phyloP scores from a whole-genome alignment of 1,140 invertebrate genomes.

The Micrasema longulum region DNA sequence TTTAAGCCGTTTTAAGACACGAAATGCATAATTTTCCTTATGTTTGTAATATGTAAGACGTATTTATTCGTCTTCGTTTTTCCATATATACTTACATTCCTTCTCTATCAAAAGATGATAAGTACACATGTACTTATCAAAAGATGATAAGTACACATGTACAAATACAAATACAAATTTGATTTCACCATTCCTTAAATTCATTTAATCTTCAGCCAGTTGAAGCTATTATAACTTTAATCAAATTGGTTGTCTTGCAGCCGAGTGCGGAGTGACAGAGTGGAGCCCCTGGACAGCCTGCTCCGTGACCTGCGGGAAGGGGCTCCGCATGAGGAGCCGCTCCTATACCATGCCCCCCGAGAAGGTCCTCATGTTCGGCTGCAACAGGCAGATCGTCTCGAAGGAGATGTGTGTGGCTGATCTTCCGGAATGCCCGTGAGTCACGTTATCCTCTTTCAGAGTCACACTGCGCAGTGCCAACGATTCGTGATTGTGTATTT shows the following conservation, averaged over 20 bases:
- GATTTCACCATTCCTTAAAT: not conserved
- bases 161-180: not conserved
- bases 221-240: not conserved
- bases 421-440: conserved; percentile 78
- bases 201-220: too few relatives aligned
- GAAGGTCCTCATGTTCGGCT: conserved; percentile 81
- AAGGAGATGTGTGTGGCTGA: conserved; percentile 89
- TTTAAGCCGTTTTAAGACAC: too few relatives aligned
- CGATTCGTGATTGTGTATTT: too few relatives aligned
- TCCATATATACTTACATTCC: too few relatives aligned
- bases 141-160: too few relatives aligned
- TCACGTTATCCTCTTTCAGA: too few relatives aligned
- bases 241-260: conserved; percentile 66
- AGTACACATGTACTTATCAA: too few relatives aligned
- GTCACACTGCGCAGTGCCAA: too few relatives aligned
- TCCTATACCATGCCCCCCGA: conserved; percentile 78
- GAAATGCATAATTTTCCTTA: too few relatives aligned
- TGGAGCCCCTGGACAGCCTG: conserved; percentile 84
- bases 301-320: conserved; percentile 90
- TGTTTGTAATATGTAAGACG: too few relatives aligned
- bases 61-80: too few relatives aligned
- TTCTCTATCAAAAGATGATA: too few relatives aligned
- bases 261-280: conserved; percentile 81
- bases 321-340: conserved; percentile 82
- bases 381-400: conserved; percentile 83